Evolutionary conservation across 1,140 invertebrate genomes (phyloP).

Genomic region (Drosophila tristis): DNA sequence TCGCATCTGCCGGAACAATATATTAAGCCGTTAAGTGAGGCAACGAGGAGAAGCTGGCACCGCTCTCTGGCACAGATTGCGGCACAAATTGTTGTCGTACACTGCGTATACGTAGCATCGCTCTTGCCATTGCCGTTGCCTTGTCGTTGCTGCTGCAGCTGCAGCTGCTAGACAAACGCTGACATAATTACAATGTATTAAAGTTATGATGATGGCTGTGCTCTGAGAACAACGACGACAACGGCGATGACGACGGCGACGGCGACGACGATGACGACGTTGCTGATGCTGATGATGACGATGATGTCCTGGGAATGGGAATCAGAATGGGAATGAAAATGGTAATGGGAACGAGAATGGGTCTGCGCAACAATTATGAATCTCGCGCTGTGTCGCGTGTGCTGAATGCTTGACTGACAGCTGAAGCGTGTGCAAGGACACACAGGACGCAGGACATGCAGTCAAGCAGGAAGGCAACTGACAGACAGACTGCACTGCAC

Average conservation of each 20-base stretch:
- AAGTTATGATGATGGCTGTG: slow-evolving; percentile 59
- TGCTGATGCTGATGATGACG: slow-evolving; percentile 16
- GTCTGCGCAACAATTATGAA: slow-evolving; percentile 76
- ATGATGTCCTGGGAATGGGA: slow-evolving; percentile 25
- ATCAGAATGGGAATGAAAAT: slow-evolving; percentile 23
- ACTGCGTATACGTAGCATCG: slow-evolving; percentile 69
- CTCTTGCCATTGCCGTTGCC: background rate
- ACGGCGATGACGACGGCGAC: slow-evolving; percentile 18
- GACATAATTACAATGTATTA: slow-evolving; percentile 81
- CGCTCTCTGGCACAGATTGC: slow-evolving; percentile 68
- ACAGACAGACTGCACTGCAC: slow-evolving; percentile 30
- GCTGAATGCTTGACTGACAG: slow-evolving; percentile 67
- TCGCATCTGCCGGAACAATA: slow-evolving; percentile 76
- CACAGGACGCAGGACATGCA: slow-evolving; percentile 18
- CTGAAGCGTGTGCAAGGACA: slow-evolving; percentile 65
- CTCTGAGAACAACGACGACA: slow-evolving; percentile 6
- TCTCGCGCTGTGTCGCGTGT: slow-evolving; percentile 65
- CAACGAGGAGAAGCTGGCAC: slow-evolving; percentile 36
- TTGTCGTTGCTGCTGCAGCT: slow-evolving; percentile 1
- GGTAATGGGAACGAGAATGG: slow-evolving; percentile 19
- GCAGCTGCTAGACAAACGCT: slow-evolving; percentile 27
- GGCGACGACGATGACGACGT: slow-evolving; percentile 14
- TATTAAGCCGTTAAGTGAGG: slow-evolving; percentile 81
- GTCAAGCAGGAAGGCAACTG: slow-evolving; percentile 33
- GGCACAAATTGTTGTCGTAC: slow-evolving; percentile 58